Evolutionary conservation across 2,888 invertebrate species (phyloP).

Genomic region (Trachelus stipa): DNA sequence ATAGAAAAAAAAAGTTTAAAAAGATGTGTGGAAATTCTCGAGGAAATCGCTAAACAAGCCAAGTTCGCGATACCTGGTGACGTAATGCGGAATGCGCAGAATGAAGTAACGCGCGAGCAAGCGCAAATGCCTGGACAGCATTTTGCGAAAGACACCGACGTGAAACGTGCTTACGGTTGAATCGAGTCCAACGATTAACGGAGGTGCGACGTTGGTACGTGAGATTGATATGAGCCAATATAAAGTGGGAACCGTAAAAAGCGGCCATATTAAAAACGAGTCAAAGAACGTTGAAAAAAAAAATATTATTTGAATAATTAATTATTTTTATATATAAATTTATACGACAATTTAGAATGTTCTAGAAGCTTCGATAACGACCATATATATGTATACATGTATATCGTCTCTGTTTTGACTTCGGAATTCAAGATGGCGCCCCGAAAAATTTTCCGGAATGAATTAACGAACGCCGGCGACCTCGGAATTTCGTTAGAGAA

Average conservation of each 20-base stretch:
- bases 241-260: background rate
- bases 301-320: background rate
- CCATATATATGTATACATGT: no score
- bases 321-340: background rate
- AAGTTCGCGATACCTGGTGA: slow-evolving; percentile 37
- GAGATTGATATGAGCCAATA: background rate
- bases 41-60: slow-evolving; percentile 11
- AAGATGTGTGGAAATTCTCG: slow-evolving; percentile 3
- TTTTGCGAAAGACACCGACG: slow-evolving; percentile 20
- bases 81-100: slow-evolving; percentile 43
- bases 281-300: background rate
- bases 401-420: background rate
- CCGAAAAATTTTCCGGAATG: background rate
- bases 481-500: background rate
- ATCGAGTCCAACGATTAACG: background rate
- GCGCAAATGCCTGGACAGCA: slow-evolving; percentile 32
- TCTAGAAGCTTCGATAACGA: background rate
- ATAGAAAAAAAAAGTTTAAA: slow-evolving; percentile 8
- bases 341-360: background rate
- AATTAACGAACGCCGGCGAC: background rate
- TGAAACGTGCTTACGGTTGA: background rate
- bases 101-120: slow-evolving; percentile 44
- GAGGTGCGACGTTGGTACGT: background rate
- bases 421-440: background rate
- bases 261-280: background rate